Conservation (phyloP, 2,113 vertebrate genomes). For the Dromaius novaehollandiae region DNA sequence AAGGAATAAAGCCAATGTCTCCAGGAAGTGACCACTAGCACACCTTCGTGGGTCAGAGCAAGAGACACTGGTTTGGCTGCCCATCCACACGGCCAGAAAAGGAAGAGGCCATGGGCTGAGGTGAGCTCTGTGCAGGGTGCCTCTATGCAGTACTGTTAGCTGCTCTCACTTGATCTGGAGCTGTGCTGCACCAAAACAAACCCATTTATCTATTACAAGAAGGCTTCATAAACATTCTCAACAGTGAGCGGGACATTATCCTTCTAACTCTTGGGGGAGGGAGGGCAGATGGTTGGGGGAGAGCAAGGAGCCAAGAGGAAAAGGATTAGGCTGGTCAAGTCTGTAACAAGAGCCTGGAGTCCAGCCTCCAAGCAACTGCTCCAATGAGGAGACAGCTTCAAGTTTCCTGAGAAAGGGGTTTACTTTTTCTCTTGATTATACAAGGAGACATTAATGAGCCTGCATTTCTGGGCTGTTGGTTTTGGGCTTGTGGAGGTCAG, state of each 20-base stretch:
- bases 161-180: neutral
- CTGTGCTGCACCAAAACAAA: neutral
- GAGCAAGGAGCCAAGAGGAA: neutral
- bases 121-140: neutral
- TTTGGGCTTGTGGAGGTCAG: slow-evolving; percentile 9
- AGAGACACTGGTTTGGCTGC: neutral
- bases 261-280: neutral
- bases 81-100: neutral
- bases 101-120: neutral
- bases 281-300: neutral
- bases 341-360: neutral
- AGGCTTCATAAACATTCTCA: neutral
- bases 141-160: accelerated
- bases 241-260: neutral
- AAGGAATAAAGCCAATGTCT: slow-evolving; percentile 40
- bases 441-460: neutral
- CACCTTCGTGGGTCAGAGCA: neutral
- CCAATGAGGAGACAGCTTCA: neutral
- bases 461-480: neutral
- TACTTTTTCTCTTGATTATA: neutral
- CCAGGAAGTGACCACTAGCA: slow-evolving; percentile 25
- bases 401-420: neutral
- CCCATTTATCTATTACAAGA: neutral
- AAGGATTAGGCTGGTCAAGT: neutral
- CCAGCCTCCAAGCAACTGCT: neutral